Evolutionary conservation across 2,797 vertebrate species (phyloP).

Genomic region (Cryptoprocta ferox): DNA sequence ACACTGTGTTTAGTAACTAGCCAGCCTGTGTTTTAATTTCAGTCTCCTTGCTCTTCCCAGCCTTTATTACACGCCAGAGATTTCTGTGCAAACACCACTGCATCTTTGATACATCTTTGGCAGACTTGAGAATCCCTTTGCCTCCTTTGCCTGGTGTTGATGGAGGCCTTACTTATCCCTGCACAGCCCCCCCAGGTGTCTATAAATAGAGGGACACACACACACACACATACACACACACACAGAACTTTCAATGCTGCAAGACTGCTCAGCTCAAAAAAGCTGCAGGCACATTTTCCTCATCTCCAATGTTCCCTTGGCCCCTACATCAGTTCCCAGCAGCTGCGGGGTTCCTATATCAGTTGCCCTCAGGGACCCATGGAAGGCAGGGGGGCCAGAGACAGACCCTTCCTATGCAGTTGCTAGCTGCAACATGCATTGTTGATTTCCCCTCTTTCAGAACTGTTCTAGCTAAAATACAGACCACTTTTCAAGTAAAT

Average conservation of each 20-base stretch:
- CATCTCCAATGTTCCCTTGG: background rate
- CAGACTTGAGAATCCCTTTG: constrained; percentile 22
- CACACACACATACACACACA: background rate
- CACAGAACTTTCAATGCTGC: background rate
- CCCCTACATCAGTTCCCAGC: background rate
- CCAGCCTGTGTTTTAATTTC: constrained; percentile 53
- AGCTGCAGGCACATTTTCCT: background rate
- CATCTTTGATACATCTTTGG: background rate
- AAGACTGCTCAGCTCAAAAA: constrained; percentile 31
- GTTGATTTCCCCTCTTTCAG: background rate
- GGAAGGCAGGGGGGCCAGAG: background rate
- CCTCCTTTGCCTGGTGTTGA: background rate
- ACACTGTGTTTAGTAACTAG: constrained; percentile 51
- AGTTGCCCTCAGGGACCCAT: background rate
- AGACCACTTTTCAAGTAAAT: background rate
- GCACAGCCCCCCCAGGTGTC: background rate
- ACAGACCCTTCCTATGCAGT: background rate
- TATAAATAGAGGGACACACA: constrained; percentile 54
- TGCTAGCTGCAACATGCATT: background rate
- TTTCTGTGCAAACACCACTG: constrained; percentile 60
- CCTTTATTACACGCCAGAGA: constrained; percentile 40
- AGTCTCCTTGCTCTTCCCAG: constrained; percentile 57
- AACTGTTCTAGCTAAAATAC: background rate
- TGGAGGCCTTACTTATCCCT: constrained; percentile 5
- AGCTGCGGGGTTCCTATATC: background rate